phyloP scores from a whole-genome alignment of 2,113 vertebrate species.

The Tachysurus fulvidraco region DNA sequence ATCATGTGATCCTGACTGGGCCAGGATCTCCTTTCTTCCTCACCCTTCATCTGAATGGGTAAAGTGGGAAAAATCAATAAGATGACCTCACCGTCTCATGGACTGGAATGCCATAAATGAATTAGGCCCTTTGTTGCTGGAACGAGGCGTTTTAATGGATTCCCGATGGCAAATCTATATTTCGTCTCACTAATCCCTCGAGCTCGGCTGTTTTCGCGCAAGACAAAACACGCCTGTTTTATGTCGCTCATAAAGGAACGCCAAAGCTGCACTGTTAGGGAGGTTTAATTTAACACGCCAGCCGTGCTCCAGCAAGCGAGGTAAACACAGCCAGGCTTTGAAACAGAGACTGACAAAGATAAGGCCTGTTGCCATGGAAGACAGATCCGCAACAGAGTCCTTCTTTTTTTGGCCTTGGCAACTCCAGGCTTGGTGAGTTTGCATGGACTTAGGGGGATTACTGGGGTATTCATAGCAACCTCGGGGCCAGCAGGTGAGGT shows the following conservation, averaged over 20 bases:
- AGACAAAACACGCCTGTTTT: slow-evolving; percentile 51
- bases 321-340: slow-evolving; percentile 58
- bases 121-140: slow-evolving; percentile 66
- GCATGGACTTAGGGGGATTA: slow-evolving; percentile 84
- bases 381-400: slow-evolving; percentile 48
- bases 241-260: slow-evolving; percentile 40
- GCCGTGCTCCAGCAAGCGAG: slow-evolving; percentile 50
- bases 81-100: slow-evolving; percentile 69
- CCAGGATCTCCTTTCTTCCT: slow-evolving; percentile 18
- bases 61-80: slow-evolving; percentile 64
- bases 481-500: slow-evolving; percentile 89
- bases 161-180: slow-evolving; percentile 58
- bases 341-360: slow-evolving; percentile 46
- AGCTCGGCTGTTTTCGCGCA: slow-evolving; percentile 39
- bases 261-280: slow-evolving; percentile 51
- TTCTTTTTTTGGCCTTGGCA: slow-evolving; percentile 58
- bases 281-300: slow-evolving; percentile 53
- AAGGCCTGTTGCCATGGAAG: slow-evolving; percentile 69
- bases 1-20: slow-evolving; percentile 18
- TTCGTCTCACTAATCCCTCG: slow-evolving; percentile 57
- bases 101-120: slow-evolving; percentile 67
- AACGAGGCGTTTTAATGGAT: slow-evolving; percentile 60
- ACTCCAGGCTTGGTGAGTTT: slow-evolving; percentile 63
- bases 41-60: slow-evolving; percentile 45
- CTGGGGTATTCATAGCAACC: slow-evolving; percentile 88